Percentiles rank a stretch among this genome's conserved stretches.
These are phyloP conservation scores for Leptodactylus fuscus DNA, from an alignment of 2,113 vertebrate species.

Conservation along the genomic window DNA sequence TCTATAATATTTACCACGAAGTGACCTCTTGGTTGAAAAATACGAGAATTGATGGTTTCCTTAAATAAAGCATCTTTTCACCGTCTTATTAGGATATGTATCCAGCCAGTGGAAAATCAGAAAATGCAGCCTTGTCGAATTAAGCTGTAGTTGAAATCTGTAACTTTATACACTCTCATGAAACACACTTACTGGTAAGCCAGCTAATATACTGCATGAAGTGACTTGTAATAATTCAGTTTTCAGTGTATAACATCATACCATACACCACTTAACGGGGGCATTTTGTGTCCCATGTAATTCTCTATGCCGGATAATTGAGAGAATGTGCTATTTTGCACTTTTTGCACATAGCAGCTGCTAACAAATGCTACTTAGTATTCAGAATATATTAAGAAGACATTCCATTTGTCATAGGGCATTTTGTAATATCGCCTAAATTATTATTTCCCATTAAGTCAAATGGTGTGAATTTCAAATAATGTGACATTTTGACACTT, in stretches of 20 bases:
- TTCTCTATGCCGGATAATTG: background rate
- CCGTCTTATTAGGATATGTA: background rate
- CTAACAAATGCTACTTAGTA: slow-evolving; percentile 35
- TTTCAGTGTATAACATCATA: slow-evolving; percentile 14
- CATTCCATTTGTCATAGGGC: slow-evolving; percentile 48
- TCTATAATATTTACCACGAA: background rate
- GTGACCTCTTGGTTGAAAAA: background rate
- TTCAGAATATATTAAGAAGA: slow-evolving; percentile 1
- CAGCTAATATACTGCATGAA: background rate
- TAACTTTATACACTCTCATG: background rate
- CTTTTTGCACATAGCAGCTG: slow-evolving; percentile 48
- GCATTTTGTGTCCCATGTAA: slow-evolving; percentile 21
- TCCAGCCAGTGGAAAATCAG: background rate
- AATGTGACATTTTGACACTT: background rate
- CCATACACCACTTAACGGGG: background rate
- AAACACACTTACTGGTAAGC: background rate
- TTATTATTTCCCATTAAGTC: background rate
- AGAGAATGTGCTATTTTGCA: slow-evolving; percentile 49
- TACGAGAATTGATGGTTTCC: background rate
- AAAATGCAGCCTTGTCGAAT: slow-evolving; percentile 1
- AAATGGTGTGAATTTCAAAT: slow-evolving; percentile 10
- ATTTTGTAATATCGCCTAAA: slow-evolving; percentile 17
- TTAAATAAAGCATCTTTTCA: background rate
- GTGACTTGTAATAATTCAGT: background rate
- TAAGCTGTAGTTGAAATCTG: background rate